Evolutionary conservation across 2,113 vertebrate species (phyloP).

Genomic region (Myocastor coypus): DNA sequence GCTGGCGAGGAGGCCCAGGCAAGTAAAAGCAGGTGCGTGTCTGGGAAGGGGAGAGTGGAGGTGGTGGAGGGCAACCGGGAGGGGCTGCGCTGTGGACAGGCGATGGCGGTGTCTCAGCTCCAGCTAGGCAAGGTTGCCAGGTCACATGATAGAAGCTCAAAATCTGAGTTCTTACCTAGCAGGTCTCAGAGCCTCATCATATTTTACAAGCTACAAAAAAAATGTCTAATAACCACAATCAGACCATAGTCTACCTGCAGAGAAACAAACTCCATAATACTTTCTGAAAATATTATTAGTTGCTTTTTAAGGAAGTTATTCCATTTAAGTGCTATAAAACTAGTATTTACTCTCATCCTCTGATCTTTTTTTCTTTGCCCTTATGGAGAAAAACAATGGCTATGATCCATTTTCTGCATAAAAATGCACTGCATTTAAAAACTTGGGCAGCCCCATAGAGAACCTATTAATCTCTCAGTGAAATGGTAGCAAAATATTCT

Average conservation of each 20-base stretch:
- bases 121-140: background rate
- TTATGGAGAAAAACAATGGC: constrained; percentile 57
- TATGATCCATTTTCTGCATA: constrained; percentile 36
- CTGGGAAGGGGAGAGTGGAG: background rate
- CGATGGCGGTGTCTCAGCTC: rapidly evolving
- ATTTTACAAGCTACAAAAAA: background rate
- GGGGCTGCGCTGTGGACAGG: no score
- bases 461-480: constrained; percentile 69
- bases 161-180: background rate
- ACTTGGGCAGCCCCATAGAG: constrained; percentile 45
- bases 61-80: background rate
- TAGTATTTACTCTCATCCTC: constrained; percentile 32
- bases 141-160: background rate
- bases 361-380: constrained; percentile 52
- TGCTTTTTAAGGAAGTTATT: constrained; percentile 53
- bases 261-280: constrained; percentile 45
- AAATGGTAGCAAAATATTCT: constrained; percentile 63
- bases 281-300: constrained; percentile 29
- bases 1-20: background rate
- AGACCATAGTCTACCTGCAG: background rate
- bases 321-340: constrained; percentile 44
- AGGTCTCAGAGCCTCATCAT: constrained; percentile 11
- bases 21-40: background rate
- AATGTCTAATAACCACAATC: background rate
- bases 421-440: constrained; percentile 62